Evolutionary conservation across 2,888 invertebrate genomes (phyloP).

Genomic region (Drosophila robusta): DNA sequence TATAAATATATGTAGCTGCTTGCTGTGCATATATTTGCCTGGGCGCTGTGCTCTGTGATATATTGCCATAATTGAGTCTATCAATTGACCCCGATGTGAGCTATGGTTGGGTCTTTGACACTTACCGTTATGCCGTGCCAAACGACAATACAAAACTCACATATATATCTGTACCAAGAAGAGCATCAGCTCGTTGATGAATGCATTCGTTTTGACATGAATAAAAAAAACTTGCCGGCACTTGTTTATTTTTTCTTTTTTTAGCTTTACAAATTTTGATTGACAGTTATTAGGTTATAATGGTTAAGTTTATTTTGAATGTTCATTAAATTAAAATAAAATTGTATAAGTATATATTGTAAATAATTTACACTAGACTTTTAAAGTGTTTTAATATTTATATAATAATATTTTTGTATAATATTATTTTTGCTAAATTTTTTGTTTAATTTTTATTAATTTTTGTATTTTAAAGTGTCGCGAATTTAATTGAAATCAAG

Average conservation of each 20-base stretch:
- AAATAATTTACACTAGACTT: background rate
- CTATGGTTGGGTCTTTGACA: slow-evolving; percentile 78
- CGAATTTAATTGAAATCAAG: slow-evolving; percentile 59
- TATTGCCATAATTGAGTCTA: slow-evolving; percentile 78
- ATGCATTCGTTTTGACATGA: slow-evolving; percentile 42
- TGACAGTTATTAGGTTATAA: slow-evolving; percentile 51
- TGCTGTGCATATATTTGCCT: slow-evolving; percentile 15
- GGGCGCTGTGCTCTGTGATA: slow-evolving; percentile 51
- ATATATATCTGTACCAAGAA: slow-evolving; percentile 42
- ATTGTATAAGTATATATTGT: background rate
- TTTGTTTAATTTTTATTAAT: background rate
- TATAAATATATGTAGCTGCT: slow-evolving; percentile 5
- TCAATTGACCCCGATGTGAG: slow-evolving; percentile 77
- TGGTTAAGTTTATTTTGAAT: slow-evolving; percentile 22
- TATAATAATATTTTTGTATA: background rate
- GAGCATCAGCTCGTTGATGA: slow-evolving; percentile 46
- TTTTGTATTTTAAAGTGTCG: slow-evolving; percentile 11
- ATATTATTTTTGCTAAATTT: background rate
- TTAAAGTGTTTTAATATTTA: background rate
- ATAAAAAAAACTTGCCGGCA: slow-evolving; percentile 34
- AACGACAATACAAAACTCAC: slow-evolving; percentile 28
- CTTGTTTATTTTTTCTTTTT: slow-evolving; percentile 17
- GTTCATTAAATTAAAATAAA: slow-evolving; percentile 11
- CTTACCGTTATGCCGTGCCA: slow-evolving; percentile 39
- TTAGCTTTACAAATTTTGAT: slow-evolving; percentile 34